phyloP scores from a whole-genome alignment of 1,140 invertebrate genomes.

The Diprion similis region DNA sequence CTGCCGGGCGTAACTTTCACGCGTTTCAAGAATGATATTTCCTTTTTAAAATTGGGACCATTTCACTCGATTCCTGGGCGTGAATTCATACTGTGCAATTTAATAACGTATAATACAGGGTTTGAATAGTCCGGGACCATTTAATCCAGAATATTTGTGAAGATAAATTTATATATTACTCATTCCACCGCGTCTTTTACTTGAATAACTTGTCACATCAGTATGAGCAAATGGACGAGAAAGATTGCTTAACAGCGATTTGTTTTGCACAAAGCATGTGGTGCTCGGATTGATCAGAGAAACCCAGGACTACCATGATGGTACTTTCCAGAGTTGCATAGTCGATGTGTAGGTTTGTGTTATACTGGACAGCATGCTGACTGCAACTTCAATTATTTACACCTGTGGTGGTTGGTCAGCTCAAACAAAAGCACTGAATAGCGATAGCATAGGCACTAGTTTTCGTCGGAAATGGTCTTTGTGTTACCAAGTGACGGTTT shows the following conservation, averaged over 20 bases:
- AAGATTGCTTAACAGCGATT: neutral
- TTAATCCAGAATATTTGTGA: too few species aligned
- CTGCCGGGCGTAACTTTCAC: too few species aligned
- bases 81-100: too few species aligned
- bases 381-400: constrained; percentile 2
- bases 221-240: too few species aligned
- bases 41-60: too few species aligned
- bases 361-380: neutral
- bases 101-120: too few species aligned
- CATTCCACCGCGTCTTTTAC: too few species aligned
- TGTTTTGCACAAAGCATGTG: neutral
- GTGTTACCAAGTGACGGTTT: neutral
- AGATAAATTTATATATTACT: too few species aligned
- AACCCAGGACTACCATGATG: neutral
- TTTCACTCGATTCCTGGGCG: too few species aligned
- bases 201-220: too few species aligned
- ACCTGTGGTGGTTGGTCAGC: neutral
- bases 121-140: too few species aligned
- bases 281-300: neutral
- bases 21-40: too few species aligned
- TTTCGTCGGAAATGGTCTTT: neutral
- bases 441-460: neutral
- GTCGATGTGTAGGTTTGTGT: neutral
- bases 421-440: neutral
- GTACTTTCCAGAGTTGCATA: neutral